Conservation (phyloP, 2,797 vertebrate genomes). For the Chiloscyllium punctatum region DNA sequence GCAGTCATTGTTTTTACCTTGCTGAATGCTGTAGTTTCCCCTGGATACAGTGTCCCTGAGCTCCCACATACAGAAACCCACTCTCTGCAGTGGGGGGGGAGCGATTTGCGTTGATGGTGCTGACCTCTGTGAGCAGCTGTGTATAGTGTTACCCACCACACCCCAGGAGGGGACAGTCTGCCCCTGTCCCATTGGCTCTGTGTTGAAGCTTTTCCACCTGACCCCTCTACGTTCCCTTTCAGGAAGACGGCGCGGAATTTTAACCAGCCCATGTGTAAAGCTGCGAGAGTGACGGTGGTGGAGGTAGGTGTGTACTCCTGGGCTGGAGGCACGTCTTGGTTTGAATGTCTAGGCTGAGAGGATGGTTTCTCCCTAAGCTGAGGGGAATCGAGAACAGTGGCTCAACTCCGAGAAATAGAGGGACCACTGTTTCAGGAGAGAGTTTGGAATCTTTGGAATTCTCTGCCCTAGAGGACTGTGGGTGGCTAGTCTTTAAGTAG, state of each 20-base stretch:
- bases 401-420: too few relatives aligned
- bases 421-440: neutral
- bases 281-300: conserved; percentile 81
- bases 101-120: too few relatives aligned
- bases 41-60: too few relatives aligned
- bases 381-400: too few relatives aligned
- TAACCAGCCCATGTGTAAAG: conserved; percentile 97
- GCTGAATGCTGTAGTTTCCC: too few relatives aligned
- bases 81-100: too few relatives aligned
- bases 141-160: too few relatives aligned
- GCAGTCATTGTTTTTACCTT: too few relatives aligned
- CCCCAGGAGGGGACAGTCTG: too few relatives aligned
- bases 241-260: conserved; percentile 97
- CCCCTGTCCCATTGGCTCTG: neutral
- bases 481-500: neutral
- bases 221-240: neutral
- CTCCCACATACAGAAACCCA: too few relatives aligned
- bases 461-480: neutral
- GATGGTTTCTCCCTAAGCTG: neutral
- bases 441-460: neutral
- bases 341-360: neutral
- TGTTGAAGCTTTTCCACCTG: neutral
- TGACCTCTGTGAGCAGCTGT: too few relatives aligned
- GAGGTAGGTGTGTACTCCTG: conserved; percentile 66
- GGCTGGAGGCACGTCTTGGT: too few relatives aligned